These are phyloP conservation scores for Nebria salina DNA, from an alignment of 2,888 invertebrate genomes.

Conservation along the genomic window DNA sequence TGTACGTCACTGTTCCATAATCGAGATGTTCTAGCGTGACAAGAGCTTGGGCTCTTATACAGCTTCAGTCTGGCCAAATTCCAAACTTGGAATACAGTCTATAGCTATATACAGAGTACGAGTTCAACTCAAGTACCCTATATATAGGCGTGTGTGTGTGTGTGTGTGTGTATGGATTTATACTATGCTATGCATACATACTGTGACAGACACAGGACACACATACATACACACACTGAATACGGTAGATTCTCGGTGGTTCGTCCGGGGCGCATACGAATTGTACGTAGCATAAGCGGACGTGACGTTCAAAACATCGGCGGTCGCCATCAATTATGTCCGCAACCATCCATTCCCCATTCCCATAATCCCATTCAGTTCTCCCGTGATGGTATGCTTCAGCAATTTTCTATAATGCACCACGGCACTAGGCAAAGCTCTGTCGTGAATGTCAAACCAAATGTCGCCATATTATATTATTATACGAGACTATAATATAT, in stretches of 20 bases:
- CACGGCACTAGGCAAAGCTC: too few relatives aligned
- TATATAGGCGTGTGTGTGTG: too few relatives aligned
- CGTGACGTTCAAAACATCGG: conserved; percentile 17
- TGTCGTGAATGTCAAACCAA: conserved; percentile 35
- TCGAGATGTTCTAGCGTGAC: neutral
- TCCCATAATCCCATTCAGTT: neutral
- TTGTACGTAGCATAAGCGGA: neutral
- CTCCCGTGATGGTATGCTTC: conserved; percentile 21
- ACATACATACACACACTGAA: neutral
- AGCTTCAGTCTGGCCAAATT: neutral
- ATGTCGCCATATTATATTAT: conserved; percentile 8
- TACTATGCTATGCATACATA: neutral
- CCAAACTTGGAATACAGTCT: neutral
- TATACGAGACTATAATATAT: too few relatives aligned
- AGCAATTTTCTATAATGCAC: conserved; percentile 36
- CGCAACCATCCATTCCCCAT: neutral
- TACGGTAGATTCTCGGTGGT: neutral
- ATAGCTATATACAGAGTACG: neutral
- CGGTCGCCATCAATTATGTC: conserved; percentile 23
- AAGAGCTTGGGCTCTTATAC: neutral
- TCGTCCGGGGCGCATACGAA: too few relatives aligned
- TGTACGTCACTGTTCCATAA: neutral
- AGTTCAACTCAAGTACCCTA: neutral
- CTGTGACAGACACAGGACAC: neutral
- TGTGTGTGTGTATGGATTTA: neutral